A percentile compares a stretch with the other conserved stretches of the same genome.
Conservation (phyloP, 2,113 vertebrate genomes). For the Merops nubicus region DNA sequence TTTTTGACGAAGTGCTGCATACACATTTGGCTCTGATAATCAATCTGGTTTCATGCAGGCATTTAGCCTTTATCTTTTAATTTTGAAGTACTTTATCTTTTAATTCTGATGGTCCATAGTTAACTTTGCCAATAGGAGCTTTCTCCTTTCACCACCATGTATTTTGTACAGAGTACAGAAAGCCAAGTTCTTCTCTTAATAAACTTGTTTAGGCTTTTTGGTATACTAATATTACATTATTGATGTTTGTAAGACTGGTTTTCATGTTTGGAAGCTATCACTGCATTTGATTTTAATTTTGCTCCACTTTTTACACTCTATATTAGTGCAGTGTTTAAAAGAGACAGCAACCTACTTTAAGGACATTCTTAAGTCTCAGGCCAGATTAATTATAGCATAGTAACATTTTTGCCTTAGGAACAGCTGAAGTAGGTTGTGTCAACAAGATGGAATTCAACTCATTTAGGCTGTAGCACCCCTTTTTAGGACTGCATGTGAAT, state of each 20-base stretch:
- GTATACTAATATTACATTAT: neutral
- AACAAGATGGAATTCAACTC: conserved; percentile 50
- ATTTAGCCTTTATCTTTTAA: neutral
- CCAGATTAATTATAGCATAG: conserved; percentile 9
- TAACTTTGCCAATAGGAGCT: neutral
- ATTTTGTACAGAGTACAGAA: neutral
- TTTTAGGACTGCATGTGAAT: conserved; percentile 6
- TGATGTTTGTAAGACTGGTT: neutral
- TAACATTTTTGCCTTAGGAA: conserved; percentile 21
- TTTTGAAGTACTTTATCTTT: neutral
- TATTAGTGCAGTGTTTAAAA: neutral
- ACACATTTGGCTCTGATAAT: neutral
- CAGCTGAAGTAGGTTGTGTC: conserved; percentile 54
- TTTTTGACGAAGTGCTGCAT: neutral
- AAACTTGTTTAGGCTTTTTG: neutral
- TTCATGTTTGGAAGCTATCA: neutral
- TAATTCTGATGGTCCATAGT: neutral
- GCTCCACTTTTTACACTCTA: neutral
- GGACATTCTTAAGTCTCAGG: neutral
- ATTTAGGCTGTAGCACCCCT: neutral
- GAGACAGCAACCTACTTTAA: conserved; percentile 2
- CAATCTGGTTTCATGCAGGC: neutral
- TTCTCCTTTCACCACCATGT: neutral
- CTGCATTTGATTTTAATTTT: conserved; percentile 27
- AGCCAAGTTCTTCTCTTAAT: neutral